phyloP scores from a whole-genome alignment of 1,140 invertebrate genomes.

The Bombus breviceps region DNA sequence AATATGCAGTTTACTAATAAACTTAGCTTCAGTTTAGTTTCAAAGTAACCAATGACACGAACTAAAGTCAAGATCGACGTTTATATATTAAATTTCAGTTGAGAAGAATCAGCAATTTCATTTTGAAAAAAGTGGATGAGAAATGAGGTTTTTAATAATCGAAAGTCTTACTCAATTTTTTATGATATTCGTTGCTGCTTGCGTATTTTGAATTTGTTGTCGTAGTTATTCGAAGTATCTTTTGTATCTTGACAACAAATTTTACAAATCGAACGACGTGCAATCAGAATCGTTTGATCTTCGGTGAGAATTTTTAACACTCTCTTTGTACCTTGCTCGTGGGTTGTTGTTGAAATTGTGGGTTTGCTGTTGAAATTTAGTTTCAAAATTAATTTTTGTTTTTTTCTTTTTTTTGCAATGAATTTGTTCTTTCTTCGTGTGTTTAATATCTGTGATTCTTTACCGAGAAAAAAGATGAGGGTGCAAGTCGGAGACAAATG shows the following conservation, averaged over 20 bases:
- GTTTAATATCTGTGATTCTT: not conserved
- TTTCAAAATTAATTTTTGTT: not conserved
- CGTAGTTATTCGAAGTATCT: too few species aligned
- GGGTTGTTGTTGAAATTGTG: too few species aligned
- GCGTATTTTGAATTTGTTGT: too few species aligned
- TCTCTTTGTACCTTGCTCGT: not conserved
- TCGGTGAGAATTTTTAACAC: not conserved
- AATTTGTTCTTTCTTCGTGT: not conserved
- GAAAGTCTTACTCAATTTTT: not conserved
- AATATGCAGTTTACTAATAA: not conserved
- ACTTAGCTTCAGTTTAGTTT: too few species aligned
- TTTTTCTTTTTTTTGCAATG: not conserved
- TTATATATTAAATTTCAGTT: not conserved
- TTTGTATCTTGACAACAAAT: not conserved
- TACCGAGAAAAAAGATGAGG: not conserved
- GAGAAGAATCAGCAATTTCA: not conserved
- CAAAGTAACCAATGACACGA: not conserved
- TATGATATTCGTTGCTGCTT: not conserved
- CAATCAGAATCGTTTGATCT: not conserved
- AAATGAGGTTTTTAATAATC: not conserved
- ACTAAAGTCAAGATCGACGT: not conserved
- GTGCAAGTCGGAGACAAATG: not conserved
- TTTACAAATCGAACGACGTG: not conserved
- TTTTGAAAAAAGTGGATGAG: not conserved
- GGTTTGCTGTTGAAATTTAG: not conserved